A percentile compares a stretch with the other conserved stretches of the same genome.
phyloP scores from a whole-genome alignment of 2,113 vertebrate genomes.

The Sorex araneus region DNA sequence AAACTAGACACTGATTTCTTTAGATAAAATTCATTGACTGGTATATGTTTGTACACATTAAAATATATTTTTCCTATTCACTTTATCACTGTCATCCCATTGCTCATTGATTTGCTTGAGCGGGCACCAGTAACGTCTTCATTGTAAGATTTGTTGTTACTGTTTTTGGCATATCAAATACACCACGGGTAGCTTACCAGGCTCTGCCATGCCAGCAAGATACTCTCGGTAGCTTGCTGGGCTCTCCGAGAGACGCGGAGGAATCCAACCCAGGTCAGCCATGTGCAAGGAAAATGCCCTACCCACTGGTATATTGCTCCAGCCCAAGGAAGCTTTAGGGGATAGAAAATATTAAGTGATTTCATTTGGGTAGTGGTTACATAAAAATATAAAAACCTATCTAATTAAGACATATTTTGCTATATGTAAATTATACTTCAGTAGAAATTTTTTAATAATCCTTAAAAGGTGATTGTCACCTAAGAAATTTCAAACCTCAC shows the following conservation, averaged over 20 bases:
- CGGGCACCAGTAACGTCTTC: no score
- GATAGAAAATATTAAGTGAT: background rate
- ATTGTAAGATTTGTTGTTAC: no score
- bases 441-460: constrained; percentile 1
- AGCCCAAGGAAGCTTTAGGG: background rate
- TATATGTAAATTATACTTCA: background rate
- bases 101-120: no score
- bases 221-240: no score
- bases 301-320: no score
- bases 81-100: no score
- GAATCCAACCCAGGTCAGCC: no score
- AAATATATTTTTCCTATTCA: constrained; percentile 20
- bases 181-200: no score
- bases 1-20: background rate
- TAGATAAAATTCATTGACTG: background rate
- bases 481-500: constrained; percentile 20
- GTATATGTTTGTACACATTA: background rate
- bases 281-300: no score
- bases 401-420: constrained; percentile 10
- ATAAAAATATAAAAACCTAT: background rate
- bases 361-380: background rate
- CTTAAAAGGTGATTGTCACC: background rate
- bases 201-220: no score
- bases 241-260: no score
- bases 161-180: no score